Evolutionary conservation across 2,888 invertebrate species (phyloP).

Genomic region (Cerceris rybyensis): DNA sequence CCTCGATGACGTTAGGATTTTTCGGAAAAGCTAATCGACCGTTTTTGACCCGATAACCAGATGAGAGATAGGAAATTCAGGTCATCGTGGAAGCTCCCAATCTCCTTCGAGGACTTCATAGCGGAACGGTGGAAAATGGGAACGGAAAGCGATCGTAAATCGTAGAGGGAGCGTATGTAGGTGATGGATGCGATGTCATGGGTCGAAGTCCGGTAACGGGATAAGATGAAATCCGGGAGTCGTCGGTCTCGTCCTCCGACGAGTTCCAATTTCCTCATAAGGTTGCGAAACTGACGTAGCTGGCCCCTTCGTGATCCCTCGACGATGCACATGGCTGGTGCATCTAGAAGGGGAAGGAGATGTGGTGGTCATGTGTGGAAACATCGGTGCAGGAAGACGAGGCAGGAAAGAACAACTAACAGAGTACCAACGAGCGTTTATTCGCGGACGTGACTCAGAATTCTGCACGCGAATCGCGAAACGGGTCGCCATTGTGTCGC

Average conservation of each 20-base stretch:
- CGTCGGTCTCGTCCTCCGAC: constrained; percentile 49
- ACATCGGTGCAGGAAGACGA: not conserved
- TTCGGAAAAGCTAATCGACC: constrained; percentile 27
- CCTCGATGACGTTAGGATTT: constrained; percentile 12
- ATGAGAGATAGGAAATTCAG: constrained; percentile 10
- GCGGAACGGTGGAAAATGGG: constrained; percentile 41
- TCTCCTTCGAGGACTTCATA: not conserved
- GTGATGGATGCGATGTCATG: constrained; percentile 55
- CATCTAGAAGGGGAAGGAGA: constrained; percentile 1
- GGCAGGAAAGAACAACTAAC: constrained; percentile 31
- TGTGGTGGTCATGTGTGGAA: constrained; percentile 6
- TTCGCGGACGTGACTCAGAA: constrained; percentile 72
- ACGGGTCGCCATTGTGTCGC: constrained; percentile 2
- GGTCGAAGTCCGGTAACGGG: constrained; percentile 53
- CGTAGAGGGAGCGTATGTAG: constrained; percentile 55
- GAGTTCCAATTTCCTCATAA: constrained; percentile 56
- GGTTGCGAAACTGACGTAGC: constrained; percentile 22
- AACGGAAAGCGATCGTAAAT: constrained; percentile 52
- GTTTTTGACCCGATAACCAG: not conserved
- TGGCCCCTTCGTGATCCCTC: not conserved
- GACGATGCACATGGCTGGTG: not conserved
- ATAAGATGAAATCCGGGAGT: constrained; percentile 54
- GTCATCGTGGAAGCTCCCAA: constrained; percentile 20
- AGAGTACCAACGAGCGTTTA: constrained; percentile 48
- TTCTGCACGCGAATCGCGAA: constrained; percentile 22